Evolutionary conservation across 1,140 invertebrate genomes (phyloP).

Genomic region (Varroa destructor): DNA sequence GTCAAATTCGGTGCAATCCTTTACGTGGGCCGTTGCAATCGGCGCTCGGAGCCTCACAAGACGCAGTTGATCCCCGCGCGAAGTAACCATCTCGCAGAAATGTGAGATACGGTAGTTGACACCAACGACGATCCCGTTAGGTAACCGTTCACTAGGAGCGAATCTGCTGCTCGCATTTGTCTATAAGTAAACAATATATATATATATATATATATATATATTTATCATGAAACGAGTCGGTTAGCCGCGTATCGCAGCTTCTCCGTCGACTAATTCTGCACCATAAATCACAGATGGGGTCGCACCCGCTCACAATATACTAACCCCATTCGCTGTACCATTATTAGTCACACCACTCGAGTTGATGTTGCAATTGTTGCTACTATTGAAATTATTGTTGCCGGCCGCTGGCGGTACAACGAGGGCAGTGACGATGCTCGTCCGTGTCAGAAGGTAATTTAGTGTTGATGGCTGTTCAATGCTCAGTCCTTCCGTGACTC

Average conservation of each 20-base stretch:
- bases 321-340: no score
- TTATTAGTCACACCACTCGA: no score
- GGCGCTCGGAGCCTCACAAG: conserved; percentile 2
- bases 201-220: background rate
- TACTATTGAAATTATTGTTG: background rate
- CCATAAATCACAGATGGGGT: no score
- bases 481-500: conserved; percentile 60
- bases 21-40: background rate
- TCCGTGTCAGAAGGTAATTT: conserved; percentile 51
- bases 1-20: conserved; percentile 56
- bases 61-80: conserved; percentile 9
- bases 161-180: conserved; percentile 46
- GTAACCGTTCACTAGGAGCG: conserved; percentile 50
- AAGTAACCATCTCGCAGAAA: conserved; percentile 26
- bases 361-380: background rate
- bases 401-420: conserved; percentile 16
- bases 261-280: no score
- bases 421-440: conserved; percentile 63
- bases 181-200: background rate
- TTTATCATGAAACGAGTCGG: no score
- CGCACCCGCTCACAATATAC: no score
- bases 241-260: no score
- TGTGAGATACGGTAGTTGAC: conserved; percentile 57
- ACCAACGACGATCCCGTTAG: conserved; percentile 63
- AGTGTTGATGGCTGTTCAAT: conserved; percentile 49